Evolutionary conservation across 92 coral and sea anemone genomes (phyloP).

Genomic region (Anthopleura xanthogrammica): DNA sequence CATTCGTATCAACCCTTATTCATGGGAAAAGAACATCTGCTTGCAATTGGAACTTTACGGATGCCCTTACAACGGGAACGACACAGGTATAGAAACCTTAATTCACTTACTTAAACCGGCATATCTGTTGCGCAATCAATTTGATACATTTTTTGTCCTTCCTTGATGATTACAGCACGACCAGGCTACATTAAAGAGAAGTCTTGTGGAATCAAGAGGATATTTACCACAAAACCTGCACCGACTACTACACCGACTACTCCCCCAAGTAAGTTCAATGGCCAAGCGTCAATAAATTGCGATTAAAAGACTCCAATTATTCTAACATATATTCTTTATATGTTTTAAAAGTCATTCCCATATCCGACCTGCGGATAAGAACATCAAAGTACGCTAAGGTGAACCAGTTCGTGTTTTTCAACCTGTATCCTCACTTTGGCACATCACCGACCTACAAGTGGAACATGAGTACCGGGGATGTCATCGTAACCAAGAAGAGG

Average conservation of each 20-base stretch:
- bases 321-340: too few species aligned
- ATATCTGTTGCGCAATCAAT: background rate
- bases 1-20: slow-evolving; percentile 33
- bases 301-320: too few species aligned
- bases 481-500: slow-evolving; percentile 10
- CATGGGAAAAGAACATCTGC: slow-evolving; percentile 33
- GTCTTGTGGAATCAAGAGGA: background rate
- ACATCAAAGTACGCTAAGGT: slow-evolving; percentile 6
- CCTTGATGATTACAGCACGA: background rate
- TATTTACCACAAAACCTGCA: background rate
- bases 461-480: slow-evolving; percentile 30
- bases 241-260: background rate
- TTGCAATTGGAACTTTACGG: slow-evolving; percentile 35
- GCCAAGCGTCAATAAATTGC: too few species aligned
- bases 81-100: slow-evolving; percentile 1
- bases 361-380: slow-evolving; percentile 27
- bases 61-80: background rate
- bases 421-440: slow-evolving; percentile 35
- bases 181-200: background rate
- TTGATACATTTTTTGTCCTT: too few species aligned
- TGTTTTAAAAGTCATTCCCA: slow-evolving; percentile 10
- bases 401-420: background rate
- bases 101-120: background rate
- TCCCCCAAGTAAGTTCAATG: background rate
- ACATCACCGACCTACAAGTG: slow-evolving; percentile 36